Percentiles rank a stretch among this genome's conserved stretches.
Conservation (phyloP, 2,797 vertebrate genomes). For the Erpetoichthys calabaricus region DNA sequence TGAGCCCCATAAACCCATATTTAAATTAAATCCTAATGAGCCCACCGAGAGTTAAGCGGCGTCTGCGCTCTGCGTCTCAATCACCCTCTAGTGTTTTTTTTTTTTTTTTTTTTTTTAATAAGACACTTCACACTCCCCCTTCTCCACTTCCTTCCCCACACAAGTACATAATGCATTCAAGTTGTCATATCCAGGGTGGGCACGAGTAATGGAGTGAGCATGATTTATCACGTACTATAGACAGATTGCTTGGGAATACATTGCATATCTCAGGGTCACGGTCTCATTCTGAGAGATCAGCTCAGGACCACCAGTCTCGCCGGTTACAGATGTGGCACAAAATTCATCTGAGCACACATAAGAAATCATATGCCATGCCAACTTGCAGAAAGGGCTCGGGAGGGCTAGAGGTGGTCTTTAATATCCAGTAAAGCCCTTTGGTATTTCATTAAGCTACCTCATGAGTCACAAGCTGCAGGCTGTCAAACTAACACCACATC, state of each 20-base stretch:
- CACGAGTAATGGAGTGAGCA: constrained; percentile 28
- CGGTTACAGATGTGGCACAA: constrained; percentile 14
- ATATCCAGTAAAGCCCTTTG: no score
- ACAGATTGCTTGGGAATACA: constrained; percentile 18
- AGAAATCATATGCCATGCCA: constrained; percentile 23
- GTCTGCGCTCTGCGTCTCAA: constrained; percentile 9
- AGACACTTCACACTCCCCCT: background rate
- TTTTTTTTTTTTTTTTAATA: constrained; percentile 8
- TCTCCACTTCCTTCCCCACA: no score
- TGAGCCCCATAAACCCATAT: constrained; percentile 18
- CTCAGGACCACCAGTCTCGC: no score
- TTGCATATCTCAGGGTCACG: constrained; percentile 5
- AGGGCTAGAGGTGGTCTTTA: no score
- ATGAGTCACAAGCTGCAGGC: no score
- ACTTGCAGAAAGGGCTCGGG: constrained; percentile 10
- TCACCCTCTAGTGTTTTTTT: constrained; percentile 2
- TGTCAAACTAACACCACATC: no score
- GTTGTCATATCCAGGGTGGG: constrained; percentile 1
- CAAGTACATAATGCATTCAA: background rate
- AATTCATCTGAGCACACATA: constrained; percentile 22
- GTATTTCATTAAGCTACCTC: no score
- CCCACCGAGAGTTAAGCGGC: constrained; percentile 10
- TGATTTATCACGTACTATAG: constrained; percentile 38
- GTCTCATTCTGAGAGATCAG: no score
- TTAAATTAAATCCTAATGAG: constrained; percentile 25